Evolutionary conservation across 2,888 invertebrate genomes (phyloP).

Genomic region (Ophion slaviceki): DNA sequence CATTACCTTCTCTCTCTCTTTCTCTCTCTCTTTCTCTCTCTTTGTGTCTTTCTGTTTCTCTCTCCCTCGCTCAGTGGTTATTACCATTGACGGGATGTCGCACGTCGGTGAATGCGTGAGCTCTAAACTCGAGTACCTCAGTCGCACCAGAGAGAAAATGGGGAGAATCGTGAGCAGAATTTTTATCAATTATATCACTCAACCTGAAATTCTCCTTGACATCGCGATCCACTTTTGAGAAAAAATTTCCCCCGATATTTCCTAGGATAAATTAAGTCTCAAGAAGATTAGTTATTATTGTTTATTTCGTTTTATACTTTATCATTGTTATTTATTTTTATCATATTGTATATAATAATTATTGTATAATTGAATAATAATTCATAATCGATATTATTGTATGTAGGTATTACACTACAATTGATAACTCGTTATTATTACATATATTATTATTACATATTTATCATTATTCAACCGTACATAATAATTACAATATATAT

Average conservation of each 20-base stretch:
- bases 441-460: neutral
- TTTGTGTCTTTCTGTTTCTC: neutral
- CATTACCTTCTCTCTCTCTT: neutral
- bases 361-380: no score
- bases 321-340: no score
- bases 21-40: neutral
- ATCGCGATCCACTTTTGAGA: neutral
- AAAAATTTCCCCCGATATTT: neutral
- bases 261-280: no score
- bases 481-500: no score
- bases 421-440: no score
- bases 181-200: conserved; percentile 14
- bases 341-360: no score
- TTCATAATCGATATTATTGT: no score
- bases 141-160: neutral
- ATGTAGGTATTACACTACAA: no score
- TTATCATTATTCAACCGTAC: no score
- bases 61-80: neutral
- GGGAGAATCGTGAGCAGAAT: conserved; percentile 23
- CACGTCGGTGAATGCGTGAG: neutral
- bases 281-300: no score
- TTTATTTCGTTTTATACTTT: no score
- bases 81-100: conserved; percentile 28
- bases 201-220: conserved; percentile 1
- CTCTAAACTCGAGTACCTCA: neutral